These are phyloP conservation scores for Leiothrix lutea DNA, from an alignment of 2,113 vertebrate species.

Conservation along the genomic window DNA sequence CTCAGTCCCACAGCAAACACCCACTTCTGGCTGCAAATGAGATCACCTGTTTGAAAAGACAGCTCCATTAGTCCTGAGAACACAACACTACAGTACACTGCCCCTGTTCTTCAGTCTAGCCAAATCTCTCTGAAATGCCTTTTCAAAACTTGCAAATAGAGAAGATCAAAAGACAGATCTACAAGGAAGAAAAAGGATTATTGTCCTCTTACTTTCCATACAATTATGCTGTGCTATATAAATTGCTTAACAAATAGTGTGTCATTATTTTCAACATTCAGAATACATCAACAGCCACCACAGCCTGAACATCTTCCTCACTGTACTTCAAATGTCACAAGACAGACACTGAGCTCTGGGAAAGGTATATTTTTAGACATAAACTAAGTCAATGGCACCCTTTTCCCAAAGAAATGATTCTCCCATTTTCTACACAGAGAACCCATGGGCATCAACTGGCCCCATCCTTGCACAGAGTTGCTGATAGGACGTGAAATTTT, in stretches of 20 bases:
- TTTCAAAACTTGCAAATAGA: background rate
- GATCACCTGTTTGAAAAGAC: background rate
- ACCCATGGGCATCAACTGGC: background rate
- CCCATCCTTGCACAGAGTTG: background rate
- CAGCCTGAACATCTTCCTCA: background rate
- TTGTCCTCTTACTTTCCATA: background rate
- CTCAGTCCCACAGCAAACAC: background rate
- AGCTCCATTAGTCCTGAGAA: background rate
- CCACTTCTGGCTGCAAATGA: background rate
- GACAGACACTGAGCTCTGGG: background rate
- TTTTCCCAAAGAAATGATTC: background rate
- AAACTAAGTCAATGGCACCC: background rate
- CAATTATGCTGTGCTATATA: background rate
- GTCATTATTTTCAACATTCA: background rate
- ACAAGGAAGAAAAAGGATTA: background rate
- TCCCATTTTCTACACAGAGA: background rate
- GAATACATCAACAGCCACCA: background rate
- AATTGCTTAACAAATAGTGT: background rate
- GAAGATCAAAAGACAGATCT: background rate
- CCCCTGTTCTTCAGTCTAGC: background rate
- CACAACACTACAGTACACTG: background rate
- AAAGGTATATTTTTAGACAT: background rate
- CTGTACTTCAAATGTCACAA: background rate
- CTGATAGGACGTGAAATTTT: background rate
- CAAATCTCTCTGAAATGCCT: background rate